phyloP scores from a whole-genome alignment of 2,888 invertebrate genomes.

The Drosophila buzzatii region DNA sequence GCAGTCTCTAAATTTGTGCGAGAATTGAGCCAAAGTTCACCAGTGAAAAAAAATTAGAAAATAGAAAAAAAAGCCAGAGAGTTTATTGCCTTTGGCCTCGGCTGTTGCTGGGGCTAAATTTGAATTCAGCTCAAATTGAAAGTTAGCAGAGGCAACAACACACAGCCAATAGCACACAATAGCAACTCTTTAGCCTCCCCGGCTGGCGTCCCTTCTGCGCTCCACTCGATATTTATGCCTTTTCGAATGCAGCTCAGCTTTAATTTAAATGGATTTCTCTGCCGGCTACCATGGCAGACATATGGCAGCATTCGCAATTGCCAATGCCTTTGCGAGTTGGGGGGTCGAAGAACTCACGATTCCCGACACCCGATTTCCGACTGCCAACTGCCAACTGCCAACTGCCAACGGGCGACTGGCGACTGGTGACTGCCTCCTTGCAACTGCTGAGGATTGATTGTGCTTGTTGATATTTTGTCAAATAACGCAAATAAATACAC shows the following conservation, averaged over 20 bases:
- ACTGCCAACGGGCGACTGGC: neutral
- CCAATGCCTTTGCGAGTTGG: constrained; percentile 39
- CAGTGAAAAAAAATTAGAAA: constrained; percentile 29
- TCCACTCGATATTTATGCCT: constrained; percentile 71
- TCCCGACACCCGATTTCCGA: constrained; percentile 28
- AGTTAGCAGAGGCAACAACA: constrained; percentile 63
- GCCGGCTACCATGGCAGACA: constrained; percentile 58
- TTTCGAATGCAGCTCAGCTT: constrained; percentile 81
- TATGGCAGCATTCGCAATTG: constrained; percentile 75
- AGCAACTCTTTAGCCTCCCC: constrained; percentile 1
- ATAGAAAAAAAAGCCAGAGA: constrained; percentile 28
- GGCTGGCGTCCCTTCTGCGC: neutral
- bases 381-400: constrained; percentile 45
- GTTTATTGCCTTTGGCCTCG: constrained; percentile 69
- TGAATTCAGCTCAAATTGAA: constrained; percentile 79
- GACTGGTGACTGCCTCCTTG: constrained; percentile 35
- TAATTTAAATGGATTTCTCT: constrained; percentile 79
- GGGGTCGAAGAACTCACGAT: constrained; percentile 29
- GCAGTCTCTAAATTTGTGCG: constrained; percentile 74
- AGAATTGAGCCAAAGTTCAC: constrained; percentile 78
- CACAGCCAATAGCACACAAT: constrained; percentile 23
- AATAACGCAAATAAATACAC: constrained; percentile 84
- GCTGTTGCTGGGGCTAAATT: constrained; percentile 59
- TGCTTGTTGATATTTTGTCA: constrained; percentile 84
- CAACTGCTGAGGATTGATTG: constrained; percentile 78